phyloP scores from a whole-genome alignment of 2,888 invertebrate species.

The Ophonus ardosiacus region DNA sequence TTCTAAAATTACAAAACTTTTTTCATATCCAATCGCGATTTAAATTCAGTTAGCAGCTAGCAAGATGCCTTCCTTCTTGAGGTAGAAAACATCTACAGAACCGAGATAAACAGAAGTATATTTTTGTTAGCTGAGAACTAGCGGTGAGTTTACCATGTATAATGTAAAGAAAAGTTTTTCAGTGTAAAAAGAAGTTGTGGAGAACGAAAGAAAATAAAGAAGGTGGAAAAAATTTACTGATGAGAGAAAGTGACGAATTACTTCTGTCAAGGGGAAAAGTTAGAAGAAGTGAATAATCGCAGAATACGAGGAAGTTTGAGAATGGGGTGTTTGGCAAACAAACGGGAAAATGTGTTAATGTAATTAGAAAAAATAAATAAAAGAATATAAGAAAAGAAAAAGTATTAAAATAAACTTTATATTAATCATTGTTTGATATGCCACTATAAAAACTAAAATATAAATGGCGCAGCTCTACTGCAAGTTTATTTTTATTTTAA shows the following conservation, averaged over 20 bases:
- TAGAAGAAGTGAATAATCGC: background rate
- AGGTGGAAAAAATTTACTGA: conserved; percentile 25
- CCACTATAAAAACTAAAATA: no score
- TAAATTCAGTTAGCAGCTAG: conserved; percentile 28
- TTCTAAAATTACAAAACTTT: conserved; percentile 40
- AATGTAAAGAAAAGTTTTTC: conserved; percentile 35
- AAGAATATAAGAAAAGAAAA: no score
- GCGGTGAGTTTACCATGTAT: conserved; percentile 13
- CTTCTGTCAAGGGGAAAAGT: background rate
- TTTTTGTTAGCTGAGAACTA: conserved; percentile 35
- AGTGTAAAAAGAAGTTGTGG: background rate
- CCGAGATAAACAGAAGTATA: conserved; percentile 28
- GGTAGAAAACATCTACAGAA: background rate
- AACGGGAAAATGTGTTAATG: no score
- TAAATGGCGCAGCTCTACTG: no score
- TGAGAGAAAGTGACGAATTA: conserved; percentile 30
- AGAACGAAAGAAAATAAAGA: background rate
- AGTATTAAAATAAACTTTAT: no score
- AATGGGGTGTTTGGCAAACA: no score
- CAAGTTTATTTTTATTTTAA: no score
- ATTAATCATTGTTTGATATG: no score
- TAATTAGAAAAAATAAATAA: no score
- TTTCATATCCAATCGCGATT: conserved; percentile 34
- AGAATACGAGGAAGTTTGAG: no score
- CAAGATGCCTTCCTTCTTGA: background rate